Percentiles rank a stretch among this genome's conserved stretches.
phyloP scores from a whole-genome alignment of 2,113 vertebrate species.

The Cheilinus undulatus region DNA sequence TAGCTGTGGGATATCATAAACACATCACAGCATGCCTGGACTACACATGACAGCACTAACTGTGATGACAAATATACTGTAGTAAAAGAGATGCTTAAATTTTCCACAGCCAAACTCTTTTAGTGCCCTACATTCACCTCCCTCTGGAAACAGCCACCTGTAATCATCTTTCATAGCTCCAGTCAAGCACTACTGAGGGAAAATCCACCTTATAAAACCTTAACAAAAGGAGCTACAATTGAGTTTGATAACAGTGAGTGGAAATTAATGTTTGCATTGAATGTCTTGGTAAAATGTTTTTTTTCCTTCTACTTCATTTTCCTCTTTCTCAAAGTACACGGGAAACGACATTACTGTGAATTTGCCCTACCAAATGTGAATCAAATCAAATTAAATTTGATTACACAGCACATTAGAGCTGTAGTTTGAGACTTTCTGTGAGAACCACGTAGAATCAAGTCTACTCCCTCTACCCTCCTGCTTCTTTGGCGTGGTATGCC shows the following conservation, averaged over 20 bases:
- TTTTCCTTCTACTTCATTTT: too few species aligned
- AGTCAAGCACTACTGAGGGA: constrained; percentile 1
- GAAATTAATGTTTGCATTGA: background rate
- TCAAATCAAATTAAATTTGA: too few species aligned
- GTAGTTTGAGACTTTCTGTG: too few species aligned
- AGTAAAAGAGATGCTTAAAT: constrained; percentile 53
- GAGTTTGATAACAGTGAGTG: background rate
- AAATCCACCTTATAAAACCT: constrained; percentile 17
- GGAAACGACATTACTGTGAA: too few species aligned
- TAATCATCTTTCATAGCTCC: constrained; percentile 34
- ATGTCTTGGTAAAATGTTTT: background rate
- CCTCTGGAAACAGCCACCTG: constrained; percentile 22
- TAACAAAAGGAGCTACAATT: background rate
- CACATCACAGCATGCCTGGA: constrained; percentile 53
- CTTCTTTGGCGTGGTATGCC: too few species aligned
- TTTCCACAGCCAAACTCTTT: constrained; percentile 57
- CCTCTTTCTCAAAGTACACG: too few species aligned
- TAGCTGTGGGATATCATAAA: constrained; percentile 41
- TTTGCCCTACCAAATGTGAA: too few species aligned
- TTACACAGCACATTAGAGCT: too few species aligned
- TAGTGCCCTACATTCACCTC: constrained; percentile 9
- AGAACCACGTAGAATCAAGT: too few species aligned
- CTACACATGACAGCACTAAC: constrained; percentile 29
- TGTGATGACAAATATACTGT: constrained; percentile 51
- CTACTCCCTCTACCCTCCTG: too few species aligned